phyloP scores from a whole-genome alignment of 2,888 invertebrate species.

The Chelonus formosanus region DNA sequence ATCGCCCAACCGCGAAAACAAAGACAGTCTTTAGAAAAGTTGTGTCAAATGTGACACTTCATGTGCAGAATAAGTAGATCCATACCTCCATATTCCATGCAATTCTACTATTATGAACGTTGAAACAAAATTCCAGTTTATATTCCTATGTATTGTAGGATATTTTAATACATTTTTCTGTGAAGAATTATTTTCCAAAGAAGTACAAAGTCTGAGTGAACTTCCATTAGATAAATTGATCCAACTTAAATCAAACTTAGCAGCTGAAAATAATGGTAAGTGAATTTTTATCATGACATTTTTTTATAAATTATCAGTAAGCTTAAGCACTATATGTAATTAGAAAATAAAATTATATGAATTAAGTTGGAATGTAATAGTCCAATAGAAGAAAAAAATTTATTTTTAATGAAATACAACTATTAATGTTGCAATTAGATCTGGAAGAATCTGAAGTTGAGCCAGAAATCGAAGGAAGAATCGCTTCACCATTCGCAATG shows the following conservation, averaged over 20 bases:
- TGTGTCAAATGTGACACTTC: background rate
- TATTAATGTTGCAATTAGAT: conserved; percentile 10
- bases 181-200: conserved; percentile 48
- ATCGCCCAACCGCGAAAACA: conserved; percentile 44
- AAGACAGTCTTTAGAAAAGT: background rate
- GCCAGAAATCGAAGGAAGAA: conserved; percentile 32
- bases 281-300: no score
- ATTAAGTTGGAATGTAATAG: no score
- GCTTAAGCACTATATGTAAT: no score
- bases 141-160: conserved; percentile 10
- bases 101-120: background rate
- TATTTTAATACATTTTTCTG: conserved; percentile 7
- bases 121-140: conserved; percentile 13
- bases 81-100: no score
- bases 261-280: conserved; percentile 46
- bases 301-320: no score
- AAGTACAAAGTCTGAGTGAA: conserved; percentile 71
- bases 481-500: conserved; percentile 51
- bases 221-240: conserved; percentile 76
- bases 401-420: background rate
- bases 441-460: conserved; percentile 13
- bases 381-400: no score
- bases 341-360: no score
- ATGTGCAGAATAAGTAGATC: background rate
- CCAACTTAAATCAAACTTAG: conserved; percentile 69